Base-by-base conservation (phyloP, 2,888 invertebrate species). In the Hylaea fasciaria region DNA sequence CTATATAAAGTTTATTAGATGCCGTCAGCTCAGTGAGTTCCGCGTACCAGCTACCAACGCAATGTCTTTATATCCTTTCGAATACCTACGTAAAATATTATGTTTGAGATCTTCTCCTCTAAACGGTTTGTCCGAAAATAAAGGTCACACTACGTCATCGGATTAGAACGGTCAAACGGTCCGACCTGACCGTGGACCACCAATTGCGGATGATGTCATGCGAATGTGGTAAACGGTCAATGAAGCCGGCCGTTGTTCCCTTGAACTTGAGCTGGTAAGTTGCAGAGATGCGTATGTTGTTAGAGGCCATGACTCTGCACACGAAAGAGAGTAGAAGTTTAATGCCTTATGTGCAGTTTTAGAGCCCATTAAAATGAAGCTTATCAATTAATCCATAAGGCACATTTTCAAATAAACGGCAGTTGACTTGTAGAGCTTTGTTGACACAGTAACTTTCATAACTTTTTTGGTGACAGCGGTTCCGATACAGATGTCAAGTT, bases 181-280 rank as follows among this genome's bases (percentile, higher is more conserved):
- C 13, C 46, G 58, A 53, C 54, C 54, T 55, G 50, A 22, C 43
- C 14, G 22, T 28, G n/a, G 44, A 39, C 45, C 10, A 39, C 41
- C 2, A 54, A 54, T 46, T 10, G 39, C 9, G n/a, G 14, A 55
- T 60, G 59, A 60, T 43, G 44, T 60, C 59, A 60, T 50, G 54
- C 54, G 40, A 54, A 54, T 48, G 22, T 22, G 22, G 22, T 22
- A 22, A 37, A 43, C 12, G 13, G 37, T 48, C 53, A 59, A 59
- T 54, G 59, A 55, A 44, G 29, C 45, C 39, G 54, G 50, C 17
- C 41, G 22, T 22, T 49, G 40, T 10, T 49, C 16, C 54, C 54
- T 54, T 60, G 59, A 60, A 60, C 59, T 60, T 60, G 59, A 50
- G 17, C 12, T 39, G 7, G 46, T 41, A 48, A 48, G 48, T 22